Evolutionary conservation across 2,113 vertebrate species (phyloP), one percentile per base, ranked within the genome.

Genomic region (Argyrosomus japonicus): DNA sequence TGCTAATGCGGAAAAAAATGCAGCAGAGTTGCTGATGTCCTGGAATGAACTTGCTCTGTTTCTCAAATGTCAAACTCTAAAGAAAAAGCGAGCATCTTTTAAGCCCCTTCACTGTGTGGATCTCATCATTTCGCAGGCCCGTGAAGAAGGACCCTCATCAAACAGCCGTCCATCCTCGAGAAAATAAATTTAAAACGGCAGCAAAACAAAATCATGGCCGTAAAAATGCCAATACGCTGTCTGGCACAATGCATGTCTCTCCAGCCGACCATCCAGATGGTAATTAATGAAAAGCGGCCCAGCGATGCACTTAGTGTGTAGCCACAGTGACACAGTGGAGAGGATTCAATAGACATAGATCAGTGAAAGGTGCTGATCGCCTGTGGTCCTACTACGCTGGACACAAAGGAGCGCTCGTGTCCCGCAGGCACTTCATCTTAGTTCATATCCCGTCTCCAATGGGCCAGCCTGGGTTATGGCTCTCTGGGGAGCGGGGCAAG

Each of bases 161-260:
- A 91, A 87, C 67, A 48, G 53, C 75, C 29, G 60, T 87, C 3
- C 14, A 71, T 91, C 75, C 81, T 68, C 80, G 79, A 69, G 89
- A 89, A 88, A 91, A 88, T 88, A 65, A 72, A 70, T 93, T 93
- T 91, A 83, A 91, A 93, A 85, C 54, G 77, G 85, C 92, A 90
- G 90, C 86, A 86, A 94, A 95, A 95, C 94, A 93, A 91, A 93
- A 93, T 93, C 88, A 84, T 74, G 79, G 88, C 91, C 81, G 81
- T 95, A 94, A 95, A 95, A 93, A 91, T 93, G 95, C 90, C 95
- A 93, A 95, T 95, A 94, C 3, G 54, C 68, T 61, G 75, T 77
- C 77, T 27, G 13, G 74, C 58, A 75, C 81, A 81, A 94, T 88
- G 51, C 89, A 95, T 92, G 82, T 80, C 69, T 86, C 81, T 87